Percentiles rank a stretch among this genome's conserved stretches.
Conservation (phyloP, 2,797 vertebrate species). For the Triplophysa bombifrons region DNA sequence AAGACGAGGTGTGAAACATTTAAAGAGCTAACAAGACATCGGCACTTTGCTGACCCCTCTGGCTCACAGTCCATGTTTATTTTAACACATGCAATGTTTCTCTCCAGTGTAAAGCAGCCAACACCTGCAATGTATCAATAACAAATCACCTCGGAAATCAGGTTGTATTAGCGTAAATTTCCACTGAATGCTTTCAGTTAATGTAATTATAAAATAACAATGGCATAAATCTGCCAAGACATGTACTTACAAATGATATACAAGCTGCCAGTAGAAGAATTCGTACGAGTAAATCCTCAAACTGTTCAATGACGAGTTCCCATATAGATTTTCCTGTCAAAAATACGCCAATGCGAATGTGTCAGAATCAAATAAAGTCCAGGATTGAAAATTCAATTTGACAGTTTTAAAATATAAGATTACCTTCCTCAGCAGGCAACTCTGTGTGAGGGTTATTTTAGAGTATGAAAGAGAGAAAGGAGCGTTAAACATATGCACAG, state of each 20-base stretch:
- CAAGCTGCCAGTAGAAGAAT: constrained; percentile 97
- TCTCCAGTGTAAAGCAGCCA: constrained; percentile 2
- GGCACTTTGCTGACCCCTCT: not conserved
- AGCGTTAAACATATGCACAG: constrained; percentile 3
- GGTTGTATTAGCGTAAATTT: not conserved
- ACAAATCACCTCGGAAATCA: not conserved
- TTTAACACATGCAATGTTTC: not conserved
- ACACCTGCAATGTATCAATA: constrained; percentile 10
- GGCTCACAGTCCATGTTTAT: not conserved
- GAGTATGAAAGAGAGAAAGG: constrained; percentile 51
- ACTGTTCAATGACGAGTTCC: constrained; percentile 96
- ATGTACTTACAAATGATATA: constrained; percentile 97
- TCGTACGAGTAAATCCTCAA: constrained; percentile 97
- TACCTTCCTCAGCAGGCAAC: constrained; percentile 97
- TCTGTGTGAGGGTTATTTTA: constrained; percentile 77
- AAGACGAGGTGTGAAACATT: constrained; percentile 53
- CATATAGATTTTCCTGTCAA: constrained; percentile 94
- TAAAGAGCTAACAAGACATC: constrained; percentile 36
- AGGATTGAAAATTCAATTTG: not conserved
- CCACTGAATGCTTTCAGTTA: not conserved
- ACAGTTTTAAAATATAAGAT: constrained; percentile 48
- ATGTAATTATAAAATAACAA: constrained; percentile 7
- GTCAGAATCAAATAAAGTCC: not conserved
- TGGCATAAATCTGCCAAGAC: constrained; percentile 5
- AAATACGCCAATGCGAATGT: constrained; percentile 10